Evolutionary conservation across 2,888 invertebrate genomes (phyloP), one percentile per base, ranked within the genome.

Genomic region (Luffia ferchaultella): DNA sequence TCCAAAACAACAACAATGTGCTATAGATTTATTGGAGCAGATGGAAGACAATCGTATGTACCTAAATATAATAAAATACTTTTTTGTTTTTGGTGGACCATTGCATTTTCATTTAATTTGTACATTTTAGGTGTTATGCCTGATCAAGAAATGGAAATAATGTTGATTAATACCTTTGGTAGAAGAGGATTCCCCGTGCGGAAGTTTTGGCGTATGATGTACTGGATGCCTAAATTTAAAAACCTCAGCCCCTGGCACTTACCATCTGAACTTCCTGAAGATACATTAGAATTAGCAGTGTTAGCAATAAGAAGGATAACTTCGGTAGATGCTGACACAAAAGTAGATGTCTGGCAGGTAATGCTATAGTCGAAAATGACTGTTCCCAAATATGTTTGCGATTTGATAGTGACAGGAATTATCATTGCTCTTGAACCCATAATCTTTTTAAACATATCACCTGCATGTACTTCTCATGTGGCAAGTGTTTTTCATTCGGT

Each of bases 1-100:
- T 79, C 97, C 97, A 0, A 94, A 94, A 68, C 98, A 99, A 65
- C 98, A 99, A 64, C 92, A 96, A 55, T 95, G 96, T 73, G 92
- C 92, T 42, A 89, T 97, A n/a, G 93, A 93, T 67, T 68, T 99
- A 49, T 76, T 98, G 19, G 92, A 94, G 61, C 92, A 96, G 84
- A 99, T 99, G 98, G 98, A 98, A 85, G 88, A 92, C 58, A 90
- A 94, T 73, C 92, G 95, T 92, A 76, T 64, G 60, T 56, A 18
- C 48, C 1, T 2, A 18, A 46, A 2, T 9, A 18, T 19, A 16
- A 1, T 17, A 16, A 18, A 7, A 15, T 16, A 9, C 7, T 9
- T 15, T 15, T 7, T n/a, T n/a, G n/a, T n/a, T n/a, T n/a, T n/a
- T n/a, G n/a, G n/a, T n/a, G n/a, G n/a, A n/a, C 40, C 40, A 40